phyloP scores from a whole-genome alignment of 2,888 invertebrate species.

The Caenorhabditis sp. region DNA sequence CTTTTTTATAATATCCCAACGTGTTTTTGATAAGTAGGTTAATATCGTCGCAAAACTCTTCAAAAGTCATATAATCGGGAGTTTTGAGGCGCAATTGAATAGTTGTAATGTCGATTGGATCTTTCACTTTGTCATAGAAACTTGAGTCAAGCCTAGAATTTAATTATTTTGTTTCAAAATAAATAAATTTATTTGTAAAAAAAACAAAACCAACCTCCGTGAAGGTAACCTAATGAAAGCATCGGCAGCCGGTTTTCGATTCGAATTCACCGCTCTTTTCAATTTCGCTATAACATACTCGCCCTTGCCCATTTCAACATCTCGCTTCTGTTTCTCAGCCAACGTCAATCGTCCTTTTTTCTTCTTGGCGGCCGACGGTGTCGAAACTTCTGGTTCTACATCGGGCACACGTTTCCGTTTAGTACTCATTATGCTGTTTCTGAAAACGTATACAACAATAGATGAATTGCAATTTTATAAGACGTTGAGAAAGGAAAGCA shows the following conservation, averaged over 20 bases:
- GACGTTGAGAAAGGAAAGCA: not conserved
- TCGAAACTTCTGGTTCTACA: conserved; percentile 20
- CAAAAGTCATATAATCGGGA: conserved; percentile 92
- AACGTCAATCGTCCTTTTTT: conserved; percentile 12
- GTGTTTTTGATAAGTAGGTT: conserved; percentile 91
- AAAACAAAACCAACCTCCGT: conserved; percentile 8
- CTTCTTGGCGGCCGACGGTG: conserved; percentile 34
- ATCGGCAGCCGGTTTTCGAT: conserved; percentile 9
- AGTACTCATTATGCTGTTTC: conserved; percentile 43
- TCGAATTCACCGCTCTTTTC: conserved; percentile 8
- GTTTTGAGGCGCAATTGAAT: conserved; percentile 96
- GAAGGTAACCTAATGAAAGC: conserved; percentile 30
- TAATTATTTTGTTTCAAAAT: conserved; percentile 61
- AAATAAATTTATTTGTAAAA: not conserved
- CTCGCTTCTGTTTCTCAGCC: conserved; percentile 33
- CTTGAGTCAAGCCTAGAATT: conserved; percentile 72
- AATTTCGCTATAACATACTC: conserved; percentile 22
- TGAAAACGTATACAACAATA: not conserved
- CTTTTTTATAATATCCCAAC: conserved; percentile 89
- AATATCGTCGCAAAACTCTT: conserved; percentile 88
- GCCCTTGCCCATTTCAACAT: conserved; percentile 24
- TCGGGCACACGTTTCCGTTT: conserved; percentile 49
- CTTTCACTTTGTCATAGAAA: conserved; percentile 81
- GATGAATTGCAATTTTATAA: not conserved
- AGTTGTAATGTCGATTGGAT: conserved; percentile 91